Conservation (phyloP, 2,797 vertebrate species). For the Myripristis jacobus region DNA sequence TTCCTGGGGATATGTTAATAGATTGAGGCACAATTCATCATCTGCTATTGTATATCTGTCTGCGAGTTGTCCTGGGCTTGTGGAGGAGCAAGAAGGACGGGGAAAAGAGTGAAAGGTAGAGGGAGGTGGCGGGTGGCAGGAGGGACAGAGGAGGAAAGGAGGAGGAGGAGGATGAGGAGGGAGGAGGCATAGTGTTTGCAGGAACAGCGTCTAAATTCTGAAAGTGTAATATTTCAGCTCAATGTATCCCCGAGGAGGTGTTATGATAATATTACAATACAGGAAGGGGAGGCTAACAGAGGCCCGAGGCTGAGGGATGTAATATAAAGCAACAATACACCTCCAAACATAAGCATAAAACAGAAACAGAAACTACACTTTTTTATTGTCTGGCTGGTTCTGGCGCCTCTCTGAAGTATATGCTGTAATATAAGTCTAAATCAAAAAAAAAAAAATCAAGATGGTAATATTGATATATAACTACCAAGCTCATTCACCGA, state of each 20-base stretch:
- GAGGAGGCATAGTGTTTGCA: conserved; percentile 21
- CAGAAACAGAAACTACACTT: too few relatives aligned
- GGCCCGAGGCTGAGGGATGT: not conserved
- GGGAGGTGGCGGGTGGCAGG: not conserved
- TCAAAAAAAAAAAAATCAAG: too few relatives aligned
- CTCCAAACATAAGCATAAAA: not conserved
- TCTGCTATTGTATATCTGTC: conserved; percentile 1
- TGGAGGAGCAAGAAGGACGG: not conserved
- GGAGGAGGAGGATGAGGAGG: not conserved
- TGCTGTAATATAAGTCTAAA: too few relatives aligned
- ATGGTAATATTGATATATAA: not conserved
- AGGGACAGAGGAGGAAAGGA: conserved; percentile 4
- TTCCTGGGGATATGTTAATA: conserved; percentile 21
- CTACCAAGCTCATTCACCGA: not conserved
- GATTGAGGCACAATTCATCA: conserved; percentile 30
- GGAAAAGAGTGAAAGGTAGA: conserved; percentile 19
- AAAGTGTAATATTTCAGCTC: not conserved
- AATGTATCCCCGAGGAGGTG: conserved; percentile 17
- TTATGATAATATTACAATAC: conserved; percentile 8
- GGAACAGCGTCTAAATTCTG: conserved; percentile 33
- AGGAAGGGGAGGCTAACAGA: conserved; percentile 4
- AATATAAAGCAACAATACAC: not conserved
- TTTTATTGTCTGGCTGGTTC: too few relatives aligned
- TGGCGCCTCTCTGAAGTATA: too few relatives aligned
- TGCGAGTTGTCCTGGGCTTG: not conserved